Conservation (phyloP, 1,140 invertebrate genomes). For the Cheumatopsyche charites region DNA sequence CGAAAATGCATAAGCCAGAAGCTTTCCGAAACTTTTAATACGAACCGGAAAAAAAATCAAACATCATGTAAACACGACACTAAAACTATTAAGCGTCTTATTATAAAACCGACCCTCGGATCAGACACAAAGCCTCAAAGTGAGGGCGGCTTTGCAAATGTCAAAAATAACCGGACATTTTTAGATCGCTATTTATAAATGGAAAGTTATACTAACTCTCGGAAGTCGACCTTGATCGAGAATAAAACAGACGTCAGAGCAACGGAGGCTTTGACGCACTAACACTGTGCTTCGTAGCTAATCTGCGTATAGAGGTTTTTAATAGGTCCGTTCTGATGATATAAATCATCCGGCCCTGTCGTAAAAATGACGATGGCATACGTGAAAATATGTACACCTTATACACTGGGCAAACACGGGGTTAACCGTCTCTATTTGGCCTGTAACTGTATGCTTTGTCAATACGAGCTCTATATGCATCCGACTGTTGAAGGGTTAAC, state of each 20-base stretch:
- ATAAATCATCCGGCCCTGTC: not conserved
- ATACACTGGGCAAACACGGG: constrained; percentile 23
- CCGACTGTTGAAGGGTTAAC: not conserved
- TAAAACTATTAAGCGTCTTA: no score
- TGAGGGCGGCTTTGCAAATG: no score
- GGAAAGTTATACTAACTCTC: not conserved
- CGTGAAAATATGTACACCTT: constrained; percentile 18
- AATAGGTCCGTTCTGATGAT: not conserved
- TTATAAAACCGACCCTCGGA: no score
- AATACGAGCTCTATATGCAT: constrained; percentile 31
- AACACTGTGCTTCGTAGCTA: not conserved
- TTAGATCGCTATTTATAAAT: not conserved
- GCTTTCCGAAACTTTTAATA: no score
- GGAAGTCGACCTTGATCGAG: not conserved
- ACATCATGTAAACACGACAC: no score
- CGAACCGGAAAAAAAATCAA: no score
- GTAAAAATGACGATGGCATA: constrained; percentile 15
- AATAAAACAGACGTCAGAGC: not conserved
- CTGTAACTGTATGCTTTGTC: constrained; percentile 37
- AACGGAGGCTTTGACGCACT: not conserved
- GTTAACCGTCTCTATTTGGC: constrained; percentile 27
- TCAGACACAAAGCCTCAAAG: no score
- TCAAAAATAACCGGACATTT: no score
- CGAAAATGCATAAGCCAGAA: not conserved
- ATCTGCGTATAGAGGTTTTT: not conserved